Evolutionary conservation across 2,797 vertebrate genomes (phyloP).

Genomic region (Melanotaenia nigrans): DNA sequence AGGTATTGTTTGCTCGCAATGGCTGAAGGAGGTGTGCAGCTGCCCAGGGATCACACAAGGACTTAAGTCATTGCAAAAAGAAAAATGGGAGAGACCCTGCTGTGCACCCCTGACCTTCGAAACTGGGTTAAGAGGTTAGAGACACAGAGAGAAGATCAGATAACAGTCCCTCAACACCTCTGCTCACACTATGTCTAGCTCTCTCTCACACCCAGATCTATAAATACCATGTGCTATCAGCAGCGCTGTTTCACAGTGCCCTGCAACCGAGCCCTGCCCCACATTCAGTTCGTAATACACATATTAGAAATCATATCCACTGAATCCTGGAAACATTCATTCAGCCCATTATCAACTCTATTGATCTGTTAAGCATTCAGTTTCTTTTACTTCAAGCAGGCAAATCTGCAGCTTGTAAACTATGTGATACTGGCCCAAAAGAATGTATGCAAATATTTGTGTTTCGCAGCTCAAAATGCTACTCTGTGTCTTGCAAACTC

Average conservation of each 20-base stretch:
- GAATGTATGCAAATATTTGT: constrained; percentile 9
- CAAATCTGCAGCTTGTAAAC: background rate
- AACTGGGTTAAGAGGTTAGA: constrained; percentile 83
- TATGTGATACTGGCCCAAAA: background rate
- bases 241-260: constrained; percentile 52
- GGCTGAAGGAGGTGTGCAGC: constrained; percentile 47
- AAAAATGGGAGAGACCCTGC: constrained; percentile 34
- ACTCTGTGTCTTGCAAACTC: background rate
- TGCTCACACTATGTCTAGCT: constrained; percentile 27
- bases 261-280: constrained; percentile 65
- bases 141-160: constrained; percentile 67
- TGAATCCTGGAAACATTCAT: constrained; percentile 19
- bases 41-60: constrained; percentile 38
- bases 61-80: constrained; percentile 9
- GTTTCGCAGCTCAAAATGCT: background rate
- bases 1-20: constrained; percentile 48
- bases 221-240: constrained; percentile 73
- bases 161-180: constrained; percentile 69
- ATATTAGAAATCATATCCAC: constrained; percentile 31
- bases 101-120: constrained; percentile 56
- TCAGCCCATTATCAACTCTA: constrained; percentile 3
- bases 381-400: constrained; percentile 3
- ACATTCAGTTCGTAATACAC: constrained; percentile 62
- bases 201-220: constrained; percentile 60
- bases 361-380: constrained; percentile 13